Evolutionary conservation across 2,797 vertebrate species (phyloP).

Genomic region (Onychomys leucogaster): DNA sequence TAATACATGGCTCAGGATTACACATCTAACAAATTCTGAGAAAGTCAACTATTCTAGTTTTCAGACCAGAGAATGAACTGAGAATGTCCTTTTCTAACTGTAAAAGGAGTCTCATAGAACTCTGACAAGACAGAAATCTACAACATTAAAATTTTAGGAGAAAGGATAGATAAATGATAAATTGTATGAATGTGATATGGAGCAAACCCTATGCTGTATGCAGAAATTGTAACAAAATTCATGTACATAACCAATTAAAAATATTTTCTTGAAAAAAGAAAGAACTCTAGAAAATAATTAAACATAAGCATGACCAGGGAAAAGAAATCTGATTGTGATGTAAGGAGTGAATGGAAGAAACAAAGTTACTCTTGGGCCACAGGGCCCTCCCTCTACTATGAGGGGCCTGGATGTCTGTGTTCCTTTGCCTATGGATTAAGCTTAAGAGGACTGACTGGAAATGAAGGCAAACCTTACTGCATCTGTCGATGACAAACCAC

Average conservation of each 20-base stretch:
- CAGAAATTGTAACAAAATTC: conserved; percentile 32
- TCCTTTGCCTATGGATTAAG: conserved; percentile 12
- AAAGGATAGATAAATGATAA: conserved; percentile 44
- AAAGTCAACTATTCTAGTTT: conserved; percentile 65
- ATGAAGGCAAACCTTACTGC: neutral
- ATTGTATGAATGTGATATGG: conserved; percentile 4
- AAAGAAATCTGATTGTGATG: neutral
- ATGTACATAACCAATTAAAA: conserved; percentile 4
- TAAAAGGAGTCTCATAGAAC: conserved; percentile 49
- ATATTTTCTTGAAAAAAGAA: conserved; percentile 16
- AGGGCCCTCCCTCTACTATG: neutral
- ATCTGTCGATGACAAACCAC: neutral
- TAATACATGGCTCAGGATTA: conserved; percentile 42
- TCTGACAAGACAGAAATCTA: conserved; percentile 26
- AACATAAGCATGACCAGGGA: neutral
- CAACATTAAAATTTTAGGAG: conserved; percentile 45
- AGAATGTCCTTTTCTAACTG: conserved; percentile 71
- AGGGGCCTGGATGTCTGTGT: neutral
- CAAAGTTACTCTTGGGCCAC: neutral
- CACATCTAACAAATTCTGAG: conserved; percentile 53
- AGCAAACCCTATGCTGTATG: neutral
- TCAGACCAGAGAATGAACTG: conserved; percentile 62
- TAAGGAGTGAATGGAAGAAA: conserved; percentile 12
- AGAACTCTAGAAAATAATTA: conserved; percentile 19
- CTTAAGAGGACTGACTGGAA: neutral